Conservation (phyloP, 2,797 vertebrate genomes). For the Brachymystax lenok region DNA sequence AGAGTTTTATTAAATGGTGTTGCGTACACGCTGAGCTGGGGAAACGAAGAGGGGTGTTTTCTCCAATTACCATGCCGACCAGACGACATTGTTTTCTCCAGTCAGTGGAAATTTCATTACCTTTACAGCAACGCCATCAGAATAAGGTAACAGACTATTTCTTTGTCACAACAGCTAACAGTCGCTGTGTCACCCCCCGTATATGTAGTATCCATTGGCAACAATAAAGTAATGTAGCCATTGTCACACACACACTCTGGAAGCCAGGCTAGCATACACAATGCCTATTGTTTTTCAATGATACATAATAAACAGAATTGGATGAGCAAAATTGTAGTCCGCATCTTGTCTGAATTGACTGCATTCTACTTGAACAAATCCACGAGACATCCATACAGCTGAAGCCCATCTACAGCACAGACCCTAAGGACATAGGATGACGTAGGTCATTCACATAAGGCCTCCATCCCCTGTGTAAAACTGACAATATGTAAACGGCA, state of each 20-base stretch:
- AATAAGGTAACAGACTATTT: conserved; percentile 74
- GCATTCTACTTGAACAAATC: conserved; percentile 66
- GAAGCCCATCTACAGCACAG: conserved; percentile 34
- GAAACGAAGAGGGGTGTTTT: conserved; percentile 62
- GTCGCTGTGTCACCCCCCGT: conserved; percentile 58
- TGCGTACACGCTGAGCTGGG: conserved; percentile 66
- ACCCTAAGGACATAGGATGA: conserved; percentile 29
- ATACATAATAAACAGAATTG: conserved; percentile 46
- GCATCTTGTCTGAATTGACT: conserved; percentile 61
- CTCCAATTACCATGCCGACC: conserved; percentile 70
- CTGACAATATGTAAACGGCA: conserved; percentile 54
- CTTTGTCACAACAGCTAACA: conserved; percentile 69
- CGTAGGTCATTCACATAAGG: conserved; percentile 29
- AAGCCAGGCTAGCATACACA: conserved; percentile 59
- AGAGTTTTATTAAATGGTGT: conserved; percentile 75
- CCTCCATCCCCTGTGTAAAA: conserved; percentile 28
- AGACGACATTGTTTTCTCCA: conserved; percentile 79
- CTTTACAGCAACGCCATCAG: conserved; percentile 68
- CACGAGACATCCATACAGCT: conserved; percentile 53
- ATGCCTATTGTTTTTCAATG: conserved; percentile 47
- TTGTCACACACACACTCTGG: conserved; percentile 24
- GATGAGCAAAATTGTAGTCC: conserved; percentile 53
- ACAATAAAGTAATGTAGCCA: conserved; percentile 50
- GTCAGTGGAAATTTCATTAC: conserved; percentile 81
- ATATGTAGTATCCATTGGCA: conserved; percentile 65